Evolutionary conservation across 1,140 invertebrate genomes (phyloP), one percentile per base, ranked within the genome.

Genomic region (Drosophila kanapiae): DNA sequence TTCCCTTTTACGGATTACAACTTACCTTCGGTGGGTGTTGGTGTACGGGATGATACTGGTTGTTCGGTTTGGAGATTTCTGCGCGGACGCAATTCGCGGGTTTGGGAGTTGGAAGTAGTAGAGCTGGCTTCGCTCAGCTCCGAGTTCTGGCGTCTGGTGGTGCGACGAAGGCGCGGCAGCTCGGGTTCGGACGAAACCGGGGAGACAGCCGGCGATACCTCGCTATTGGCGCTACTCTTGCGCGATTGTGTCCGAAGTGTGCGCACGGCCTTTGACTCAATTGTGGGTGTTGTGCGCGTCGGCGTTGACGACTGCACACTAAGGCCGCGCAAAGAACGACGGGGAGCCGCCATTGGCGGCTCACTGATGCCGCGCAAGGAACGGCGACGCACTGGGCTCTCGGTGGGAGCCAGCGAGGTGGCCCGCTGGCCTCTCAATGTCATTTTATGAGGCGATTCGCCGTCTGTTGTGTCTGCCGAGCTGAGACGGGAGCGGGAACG

Each of bases 401-500:
- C 53, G 13, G 7, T 2, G 14, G 45, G 31, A 16, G 10, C 37
- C 23, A 45, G 45, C 10, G 65, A 79, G 29, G 7, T 31, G 23
- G 59, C 14, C 3, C 77, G 59, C 47, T 40, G 37, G n/a, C n/a
- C 2, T 6, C 31, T 56, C 1, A 33, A 2, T 1, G 0, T 3
- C 8, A 0, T 6, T 10, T 6, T 10, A 1, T 33, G 23, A 4
- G 54, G 53, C 16, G 42, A 27, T n/a, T 9, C 11, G 1, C 53
- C 38, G 23, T 79, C 76, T 18, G 63, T 38, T 18, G 63, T 38
- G 10, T 49, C 61, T 10, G 72, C 49, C 1, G 48, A 0, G 42
- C 51, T 64, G 1, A 76, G 67, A 18, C 71, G 77, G 4, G 67
- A 69, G 14, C 84, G 81, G 1, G 87, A 88, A 7, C 87, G 79